Base-by-base conservation (phyloP, 1,140 invertebrate species). In the Gyrodactylus salaris region DNA sequence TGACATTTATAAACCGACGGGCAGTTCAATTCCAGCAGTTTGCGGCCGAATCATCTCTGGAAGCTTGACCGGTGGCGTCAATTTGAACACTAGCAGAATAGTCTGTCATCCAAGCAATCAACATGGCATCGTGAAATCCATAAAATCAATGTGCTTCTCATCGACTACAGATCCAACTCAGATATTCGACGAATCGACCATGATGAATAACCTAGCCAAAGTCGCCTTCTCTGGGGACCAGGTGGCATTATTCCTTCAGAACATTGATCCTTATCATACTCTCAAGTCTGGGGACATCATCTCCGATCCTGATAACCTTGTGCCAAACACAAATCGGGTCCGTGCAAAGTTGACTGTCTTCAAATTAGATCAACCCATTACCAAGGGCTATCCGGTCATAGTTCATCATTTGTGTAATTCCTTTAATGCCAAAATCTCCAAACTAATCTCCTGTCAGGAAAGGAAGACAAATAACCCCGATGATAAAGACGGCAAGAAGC, bases 1-100 rank as follows among this genome's bases (percentile, higher is more conserved):
- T 54, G 93, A 98, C 81, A 95, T 94, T 82, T 98, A 95, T 81
- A 96, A 94, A 77, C 95, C 98, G 79, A 98, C 98, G 93, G 95
- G 95, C 75, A 98, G 93, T 27, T 21, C 21, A 2, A 25, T 25
- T 71, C 25, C 21, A 24, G 89, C 98, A 24, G 87, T 98, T 19
- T 89, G 97, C 85, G 95, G 95, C 20, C 99, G 99, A 83, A 89
- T 99, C 23, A 95, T 99, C 83, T 91, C 91, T 2, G 95, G 95
- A 1, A 26, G 21, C 1, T 25, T 71, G 1, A 25, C 70, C 1
- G 25, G 24, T 25, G 21, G 21, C 2, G 1, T 54, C 34, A 54
- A 71, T 25, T 20, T 25, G 1, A 22, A 1, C 25, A 21, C 25
- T 24, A 24, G 70, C n/a, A 24, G n/a, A 25, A n/a, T 71, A 25